Conservation (phyloP, 2,888 invertebrate species). For the Idaea straminata region DNA sequence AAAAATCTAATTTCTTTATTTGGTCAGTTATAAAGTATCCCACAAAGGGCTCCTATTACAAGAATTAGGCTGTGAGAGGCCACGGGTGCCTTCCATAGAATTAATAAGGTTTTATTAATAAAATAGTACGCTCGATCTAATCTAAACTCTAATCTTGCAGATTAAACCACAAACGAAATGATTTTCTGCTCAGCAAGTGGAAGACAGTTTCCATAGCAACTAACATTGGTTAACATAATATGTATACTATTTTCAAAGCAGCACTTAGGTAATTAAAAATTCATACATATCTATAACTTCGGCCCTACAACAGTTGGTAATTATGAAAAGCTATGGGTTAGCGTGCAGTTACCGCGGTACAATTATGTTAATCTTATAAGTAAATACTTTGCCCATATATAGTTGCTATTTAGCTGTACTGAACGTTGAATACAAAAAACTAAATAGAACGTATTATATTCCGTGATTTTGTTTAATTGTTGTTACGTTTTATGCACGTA, state of each 20-base stretch:
- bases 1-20: too few relatives aligned
- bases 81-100: too few relatives aligned
- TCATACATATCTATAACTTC: conserved; percentile 7
- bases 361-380: conserved; percentile 78
- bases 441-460: too few relatives aligned
- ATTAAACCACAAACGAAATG: background rate
- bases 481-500: too few relatives aligned
- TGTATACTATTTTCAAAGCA: conserved; percentile 15
- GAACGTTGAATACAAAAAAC: too few relatives aligned
- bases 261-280: conserved; percentile 19
- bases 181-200: background rate
- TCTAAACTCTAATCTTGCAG: background rate
- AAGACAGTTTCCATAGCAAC: background rate
- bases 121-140: too few relatives aligned
- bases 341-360: conserved; percentile 59
- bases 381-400: conserved; percentile 39
- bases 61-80: too few relatives aligned
- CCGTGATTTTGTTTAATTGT: too few relatives aligned
- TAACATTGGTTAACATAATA: conserved; percentile 9
- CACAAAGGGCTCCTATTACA: too few relatives aligned
- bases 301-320: conserved; percentile 50
- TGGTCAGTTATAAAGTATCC: too few relatives aligned
- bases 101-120: too few relatives aligned
- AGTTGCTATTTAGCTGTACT: background rate
- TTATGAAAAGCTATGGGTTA: conserved; percentile 68